Percentiles rank a stretch among this genome's conserved stretches.
These are phyloP conservation scores for Rallus limicola DNA, from an alignment of 2,113 vertebrate genomes.

Conservation along the genomic window DNA sequence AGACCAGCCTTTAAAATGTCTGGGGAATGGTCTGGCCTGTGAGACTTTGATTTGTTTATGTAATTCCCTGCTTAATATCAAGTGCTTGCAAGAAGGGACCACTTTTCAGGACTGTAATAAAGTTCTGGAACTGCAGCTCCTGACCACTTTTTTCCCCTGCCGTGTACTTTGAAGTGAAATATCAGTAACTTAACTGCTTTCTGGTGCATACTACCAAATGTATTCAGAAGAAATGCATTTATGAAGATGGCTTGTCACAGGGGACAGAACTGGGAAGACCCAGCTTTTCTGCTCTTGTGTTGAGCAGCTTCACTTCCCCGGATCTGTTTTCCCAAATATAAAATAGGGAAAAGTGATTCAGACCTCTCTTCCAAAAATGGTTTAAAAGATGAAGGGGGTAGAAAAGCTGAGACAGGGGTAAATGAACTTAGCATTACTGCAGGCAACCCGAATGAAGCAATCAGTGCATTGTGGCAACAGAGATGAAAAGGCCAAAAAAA, in stretches of 20 bases:
- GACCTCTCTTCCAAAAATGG: not conserved
- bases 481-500: not conserved
- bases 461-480: not conserved
- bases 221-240: not conserved
- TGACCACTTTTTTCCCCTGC: not conserved
- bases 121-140: not conserved
- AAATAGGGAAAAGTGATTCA: not conserved
- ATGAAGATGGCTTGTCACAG: not conserved
- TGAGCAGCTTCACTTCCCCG: not conserved
- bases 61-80: conserved; percentile 8
- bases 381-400: not conserved
- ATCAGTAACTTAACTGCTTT: not conserved
- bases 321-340: not conserved
- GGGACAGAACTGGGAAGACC: not conserved
- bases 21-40: not conserved
- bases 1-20: not conserved
- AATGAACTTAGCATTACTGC: not conserved
- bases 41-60: conserved; percentile 11
- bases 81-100: not conserved
- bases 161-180: not conserved
- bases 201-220: not conserved
- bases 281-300: not conserved
- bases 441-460: not conserved
- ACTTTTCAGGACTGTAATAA: not conserved
- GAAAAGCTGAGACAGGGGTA: not conserved